Evolutionary conservation across 2,113 vertebrate species (phyloP).

Genomic region (Lipotes vexillifer): DNA sequence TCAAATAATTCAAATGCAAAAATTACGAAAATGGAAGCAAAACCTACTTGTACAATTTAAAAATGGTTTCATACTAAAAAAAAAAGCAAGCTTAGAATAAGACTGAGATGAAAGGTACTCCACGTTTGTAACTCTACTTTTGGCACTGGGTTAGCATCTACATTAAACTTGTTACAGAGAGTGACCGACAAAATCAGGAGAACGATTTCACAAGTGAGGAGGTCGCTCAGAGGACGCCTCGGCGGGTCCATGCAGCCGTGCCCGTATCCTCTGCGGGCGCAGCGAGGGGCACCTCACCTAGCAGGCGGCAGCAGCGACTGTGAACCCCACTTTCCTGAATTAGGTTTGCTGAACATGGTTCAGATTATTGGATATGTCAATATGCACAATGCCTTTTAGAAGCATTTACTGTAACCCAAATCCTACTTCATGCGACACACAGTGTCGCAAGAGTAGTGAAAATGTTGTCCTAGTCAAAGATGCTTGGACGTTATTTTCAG

Average conservation of each 20-base stretch:
- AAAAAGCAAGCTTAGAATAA: conserved; percentile 29
- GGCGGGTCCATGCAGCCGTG: neutral
- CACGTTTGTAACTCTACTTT: conserved; percentile 53
- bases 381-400: conserved; percentile 96
- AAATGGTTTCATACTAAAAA: conserved; percentile 51
- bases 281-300: conserved; percentile 50
- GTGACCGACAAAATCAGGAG: conserved; percentile 57
- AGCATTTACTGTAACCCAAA: conserved; percentile 97
- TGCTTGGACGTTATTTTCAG: conserved; percentile 88
- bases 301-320: conserved; percentile 66
- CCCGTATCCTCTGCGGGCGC: neutral
- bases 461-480: conserved; percentile 91
- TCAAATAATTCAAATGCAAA: conserved; percentile 66
- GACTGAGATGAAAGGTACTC: conserved; percentile 58
- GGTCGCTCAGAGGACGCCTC: conserved; percentile 11
- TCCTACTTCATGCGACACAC: conserved; percentile 89
- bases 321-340: conserved; percentile 85
- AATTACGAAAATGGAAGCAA: conserved; percentile 65
- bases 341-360: conserved; percentile 98
- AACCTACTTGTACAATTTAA: conserved; percentile 48
- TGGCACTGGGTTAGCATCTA: conserved; percentile 58
- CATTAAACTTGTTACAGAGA: conserved; percentile 49
- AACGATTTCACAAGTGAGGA: conserved; percentile 55
- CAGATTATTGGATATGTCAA: conserved; percentile 97
- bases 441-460: conserved; percentile 90